A percentile compares a stretch with the other conserved stretches of the same genome.
Evolutionary conservation across 2,113 vertebrate species (phyloP).

Genomic region (Hydropotes inermis): DNA sequence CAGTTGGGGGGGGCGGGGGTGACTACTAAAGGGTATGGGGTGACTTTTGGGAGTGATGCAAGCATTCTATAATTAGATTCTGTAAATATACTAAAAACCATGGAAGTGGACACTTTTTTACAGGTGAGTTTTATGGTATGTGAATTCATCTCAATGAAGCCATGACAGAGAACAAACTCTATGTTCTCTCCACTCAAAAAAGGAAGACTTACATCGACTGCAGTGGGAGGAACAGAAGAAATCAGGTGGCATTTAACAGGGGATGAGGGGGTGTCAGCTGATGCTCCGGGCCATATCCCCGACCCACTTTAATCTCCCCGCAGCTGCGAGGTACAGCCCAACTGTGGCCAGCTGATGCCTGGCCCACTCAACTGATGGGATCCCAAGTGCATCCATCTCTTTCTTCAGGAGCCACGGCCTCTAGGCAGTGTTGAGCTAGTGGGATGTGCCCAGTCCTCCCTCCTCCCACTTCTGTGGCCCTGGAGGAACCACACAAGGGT

Average conservation of each 20-base stretch:
- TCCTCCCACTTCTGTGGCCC: not conserved
- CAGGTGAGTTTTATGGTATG: no score
- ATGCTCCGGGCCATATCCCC: not conserved
- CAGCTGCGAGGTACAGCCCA: not conserved
- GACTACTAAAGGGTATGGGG: accelerated
- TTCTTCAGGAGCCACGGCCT: accelerated
- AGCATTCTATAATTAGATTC: not conserved
- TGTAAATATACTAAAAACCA: not conserved
- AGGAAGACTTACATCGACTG: not conserved
- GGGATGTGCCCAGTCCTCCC: no score
- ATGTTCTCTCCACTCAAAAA: not conserved
- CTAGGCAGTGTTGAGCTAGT: not conserved
- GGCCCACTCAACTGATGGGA: accelerated
- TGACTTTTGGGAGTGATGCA: not conserved
- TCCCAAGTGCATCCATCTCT: accelerated
- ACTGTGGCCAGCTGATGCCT: not conserved
- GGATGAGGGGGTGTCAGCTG: accelerated
- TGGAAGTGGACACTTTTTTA: accelerated
- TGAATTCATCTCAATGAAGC: accelerated
- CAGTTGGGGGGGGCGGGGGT: accelerated
- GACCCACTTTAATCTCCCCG: accelerated
- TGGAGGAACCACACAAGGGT: not conserved
- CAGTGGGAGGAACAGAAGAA: not conserved
- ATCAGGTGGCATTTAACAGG: accelerated
- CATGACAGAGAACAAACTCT: not conserved